Evolutionary conservation across 2,113 vertebrate genomes (phyloP).

Genomic region (Callipepla squamata): DNA sequence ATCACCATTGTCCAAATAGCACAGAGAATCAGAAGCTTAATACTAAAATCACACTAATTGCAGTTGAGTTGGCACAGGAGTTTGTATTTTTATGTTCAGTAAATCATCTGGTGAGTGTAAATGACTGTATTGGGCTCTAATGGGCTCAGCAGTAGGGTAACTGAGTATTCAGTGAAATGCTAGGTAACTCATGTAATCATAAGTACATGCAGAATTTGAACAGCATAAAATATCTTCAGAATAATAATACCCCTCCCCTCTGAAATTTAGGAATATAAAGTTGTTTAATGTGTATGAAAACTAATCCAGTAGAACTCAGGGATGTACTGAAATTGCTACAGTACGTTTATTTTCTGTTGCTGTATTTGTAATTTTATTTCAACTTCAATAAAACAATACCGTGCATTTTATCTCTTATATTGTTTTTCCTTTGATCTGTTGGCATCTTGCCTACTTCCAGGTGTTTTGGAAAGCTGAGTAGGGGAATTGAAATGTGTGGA

Average conservation of each 20-base stretch:
- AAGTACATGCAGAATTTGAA: neutral
- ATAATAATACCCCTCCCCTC: neutral
- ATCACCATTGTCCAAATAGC: neutral
- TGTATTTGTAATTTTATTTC: neutral
- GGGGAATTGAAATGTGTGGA: neutral
- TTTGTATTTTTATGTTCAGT: neutral
- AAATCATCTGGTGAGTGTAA: neutral
- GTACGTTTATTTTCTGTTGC: neutral
- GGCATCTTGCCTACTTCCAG: neutral
- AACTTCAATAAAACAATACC: constrained; percentile 7
- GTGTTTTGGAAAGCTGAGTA: neutral
- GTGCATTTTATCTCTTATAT: neutral
- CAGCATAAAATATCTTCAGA: neutral
- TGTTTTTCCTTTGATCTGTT: neutral
- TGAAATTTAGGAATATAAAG: neutral
- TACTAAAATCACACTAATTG: neutral
- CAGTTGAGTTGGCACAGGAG: neutral
- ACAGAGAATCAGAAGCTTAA: neutral
- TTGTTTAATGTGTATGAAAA: neutral
- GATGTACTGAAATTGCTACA: neutral
- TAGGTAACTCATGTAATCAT: neutral
- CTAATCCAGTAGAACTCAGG: neutral
- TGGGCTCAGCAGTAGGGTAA: neutral
- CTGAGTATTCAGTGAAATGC: neutral
- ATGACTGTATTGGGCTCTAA: neutral